Base-by-base conservation (phyloP, 2,113 vertebrate genomes). In the Holacanthus passer region DNA sequence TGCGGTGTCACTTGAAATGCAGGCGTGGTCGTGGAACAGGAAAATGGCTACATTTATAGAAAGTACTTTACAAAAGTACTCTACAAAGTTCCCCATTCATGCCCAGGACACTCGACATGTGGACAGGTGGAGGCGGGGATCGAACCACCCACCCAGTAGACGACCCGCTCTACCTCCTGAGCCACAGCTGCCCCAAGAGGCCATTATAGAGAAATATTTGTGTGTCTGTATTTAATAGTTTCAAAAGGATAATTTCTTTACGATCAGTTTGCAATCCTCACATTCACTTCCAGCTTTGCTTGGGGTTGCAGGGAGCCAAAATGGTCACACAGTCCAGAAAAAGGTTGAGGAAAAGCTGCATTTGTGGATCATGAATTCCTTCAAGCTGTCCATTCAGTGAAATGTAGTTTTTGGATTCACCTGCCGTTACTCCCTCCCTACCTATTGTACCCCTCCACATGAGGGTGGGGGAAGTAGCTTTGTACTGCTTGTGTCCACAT, bases 401-500 rank as follows among this genome's bases (percentile, higher is more conserved):
- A 39, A 35, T 50, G 6, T 73, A 31, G n/a, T n/a, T n/a, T n/a
- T 52, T 58, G 41, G 4, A 58, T 31, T 72, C 71, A 27, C 59
- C 22, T 20, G 59, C 45, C 83, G 45, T 58, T 59, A 14, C 74
- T 69, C 22, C 63, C 63, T 65, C 63, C 39, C 31, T 39, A 32
- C 43, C 47, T 43, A 1, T 43, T 73, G 58, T 29, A 10, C 43
- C 16, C 69, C 7, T 65, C 43, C 19, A 3, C 5, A 10, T 41
- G 39, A 66, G n/a, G 50, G n/a, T 47, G 45, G 22, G 39, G 2
- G 16, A 24, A 27, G 39, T 56, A 12, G 27, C 53, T 69, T 59
- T 67, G 16, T 75, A 70, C 50, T 43, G 63, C 81, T 52, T 29
- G 73, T 87, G 73, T 53, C 11, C 73, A 59, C 53, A 48, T 62